These are phyloP conservation scores for Stegostoma tigrinum DNA, from an alignment of 2,113 vertebrate species.

Conservation along the genomic window DNA sequence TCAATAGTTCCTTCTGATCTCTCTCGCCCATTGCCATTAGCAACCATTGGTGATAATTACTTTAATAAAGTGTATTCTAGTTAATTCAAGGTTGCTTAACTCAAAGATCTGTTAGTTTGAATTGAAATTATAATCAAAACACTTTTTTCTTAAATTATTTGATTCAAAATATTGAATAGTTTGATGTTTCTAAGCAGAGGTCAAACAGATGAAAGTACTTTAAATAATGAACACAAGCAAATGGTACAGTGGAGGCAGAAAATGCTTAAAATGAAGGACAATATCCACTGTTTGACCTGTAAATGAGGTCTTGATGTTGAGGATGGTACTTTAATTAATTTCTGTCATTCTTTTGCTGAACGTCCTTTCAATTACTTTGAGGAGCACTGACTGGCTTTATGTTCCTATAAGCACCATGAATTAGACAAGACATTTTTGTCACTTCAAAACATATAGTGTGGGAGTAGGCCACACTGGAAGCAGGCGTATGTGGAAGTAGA, in stretches of 20 bases:
- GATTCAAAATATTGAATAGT: not conserved
- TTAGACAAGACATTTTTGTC: not conserved
- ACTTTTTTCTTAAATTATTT: not conserved
- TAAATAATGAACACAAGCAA: not conserved
- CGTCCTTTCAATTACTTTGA: not conserved
- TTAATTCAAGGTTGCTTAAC: slow-evolving; percentile 14
- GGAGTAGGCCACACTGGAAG: too few species aligned
- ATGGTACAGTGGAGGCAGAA: not conserved
- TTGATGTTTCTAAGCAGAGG: not conserved
- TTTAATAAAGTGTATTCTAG: not conserved
- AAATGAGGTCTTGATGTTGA: not conserved
- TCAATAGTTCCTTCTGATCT: not conserved
- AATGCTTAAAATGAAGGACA: not conserved
- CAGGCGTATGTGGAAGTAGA: too few species aligned
- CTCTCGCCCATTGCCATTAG: not conserved
- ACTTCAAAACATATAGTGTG: not conserved
- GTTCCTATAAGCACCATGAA: not conserved
- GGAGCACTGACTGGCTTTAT: not conserved
- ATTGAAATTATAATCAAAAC: not conserved
- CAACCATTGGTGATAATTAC: not conserved
- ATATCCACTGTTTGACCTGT: not conserved
- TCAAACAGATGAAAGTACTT: not conserved
- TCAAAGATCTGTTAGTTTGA: not conserved
- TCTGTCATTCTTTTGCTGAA: not conserved
- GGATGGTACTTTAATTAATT: not conserved